Conservation (phyloP, 2,113 vertebrate species). For the Cyprinodon variegatus region DNA sequence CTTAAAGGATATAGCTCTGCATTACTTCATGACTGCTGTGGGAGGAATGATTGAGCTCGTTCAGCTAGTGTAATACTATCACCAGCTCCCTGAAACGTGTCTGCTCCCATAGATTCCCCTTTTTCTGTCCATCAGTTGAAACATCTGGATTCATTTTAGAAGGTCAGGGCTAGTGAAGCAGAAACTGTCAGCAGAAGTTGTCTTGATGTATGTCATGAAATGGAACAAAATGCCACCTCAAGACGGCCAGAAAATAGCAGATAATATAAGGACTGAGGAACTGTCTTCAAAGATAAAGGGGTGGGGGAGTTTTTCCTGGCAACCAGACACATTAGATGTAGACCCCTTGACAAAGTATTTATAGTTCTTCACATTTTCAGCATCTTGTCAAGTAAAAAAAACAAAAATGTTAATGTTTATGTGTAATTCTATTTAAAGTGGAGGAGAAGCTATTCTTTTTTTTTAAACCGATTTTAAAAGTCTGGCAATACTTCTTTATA, state of each 20-base stretch:
- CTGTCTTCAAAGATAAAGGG: conserved; percentile 40
- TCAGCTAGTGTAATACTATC: conserved; percentile 50
- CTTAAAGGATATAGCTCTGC: conserved; percentile 31
- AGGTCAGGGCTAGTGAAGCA: conserved; percentile 64
- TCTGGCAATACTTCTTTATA: neutral
- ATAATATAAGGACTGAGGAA: conserved; percentile 47
- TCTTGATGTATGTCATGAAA: conserved; percentile 66
- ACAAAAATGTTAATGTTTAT: neutral
- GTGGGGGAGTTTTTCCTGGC: neutral
- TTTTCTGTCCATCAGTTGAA: conserved; percentile 67
- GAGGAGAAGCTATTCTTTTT: neutral
- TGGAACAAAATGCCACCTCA: conserved; percentile 69
- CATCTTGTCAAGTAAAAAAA: neutral
- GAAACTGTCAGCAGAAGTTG: conserved; percentile 61
- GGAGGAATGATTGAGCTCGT: conserved; percentile 36
- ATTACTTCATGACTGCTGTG: conserved; percentile 44
- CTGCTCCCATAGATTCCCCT: conserved; percentile 37
- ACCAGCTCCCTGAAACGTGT: conserved; percentile 23
- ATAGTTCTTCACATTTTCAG: neutral
- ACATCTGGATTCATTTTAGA: conserved; percentile 75
- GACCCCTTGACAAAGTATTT: neutral
- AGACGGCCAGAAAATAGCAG: conserved; percentile 67
- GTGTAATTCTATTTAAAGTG: neutral
- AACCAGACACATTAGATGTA: conserved; percentile 2
- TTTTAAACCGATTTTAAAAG: too few species aligned